Evolutionary conservation across 1,140 invertebrate species (phyloP).

Genomic region (Sycophila sp.): DNA sequence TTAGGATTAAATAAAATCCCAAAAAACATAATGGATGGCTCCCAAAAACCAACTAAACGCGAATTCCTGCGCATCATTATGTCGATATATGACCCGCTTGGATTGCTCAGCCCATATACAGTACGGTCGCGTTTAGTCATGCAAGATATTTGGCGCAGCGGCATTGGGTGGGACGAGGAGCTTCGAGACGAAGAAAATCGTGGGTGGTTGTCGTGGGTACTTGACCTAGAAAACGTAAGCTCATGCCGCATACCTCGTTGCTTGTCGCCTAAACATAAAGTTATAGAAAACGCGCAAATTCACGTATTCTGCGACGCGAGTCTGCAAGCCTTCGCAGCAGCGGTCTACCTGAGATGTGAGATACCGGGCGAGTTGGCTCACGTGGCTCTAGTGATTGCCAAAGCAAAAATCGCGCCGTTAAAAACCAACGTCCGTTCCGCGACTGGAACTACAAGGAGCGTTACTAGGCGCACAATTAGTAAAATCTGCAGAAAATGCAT

Average conservation of each 20-base stretch:
- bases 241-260: neutral
- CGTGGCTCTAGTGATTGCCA: neutral
- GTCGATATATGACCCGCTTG: constrained; percentile 46
- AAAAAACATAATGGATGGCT: neutral
- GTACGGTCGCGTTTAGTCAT: constrained; percentile 41
- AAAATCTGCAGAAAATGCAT: too few relatives aligned
- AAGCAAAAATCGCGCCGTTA: neutral
- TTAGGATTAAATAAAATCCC: neutral
- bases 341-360: neutral
- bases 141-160: constrained; percentile 40
- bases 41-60: constrained; percentile 34
- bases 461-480: too few relatives aligned
- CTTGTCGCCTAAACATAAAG: neutral
- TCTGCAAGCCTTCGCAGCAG: neutral
- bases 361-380: neutral
- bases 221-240: neutral
- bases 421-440: neutral
- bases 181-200: constrained; percentile 9
- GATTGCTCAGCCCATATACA: constrained; percentile 39
- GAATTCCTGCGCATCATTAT: constrained; percentile 39
- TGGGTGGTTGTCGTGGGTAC: constrained; percentile 17
- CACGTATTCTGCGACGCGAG: neutral
- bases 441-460: neutral
- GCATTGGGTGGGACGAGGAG: constrained; percentile 42
- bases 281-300: neutral